phyloP scores from a whole-genome alignment of 2,797 vertebrate genomes.

The Brachyrhaphis roseni region DNA sequence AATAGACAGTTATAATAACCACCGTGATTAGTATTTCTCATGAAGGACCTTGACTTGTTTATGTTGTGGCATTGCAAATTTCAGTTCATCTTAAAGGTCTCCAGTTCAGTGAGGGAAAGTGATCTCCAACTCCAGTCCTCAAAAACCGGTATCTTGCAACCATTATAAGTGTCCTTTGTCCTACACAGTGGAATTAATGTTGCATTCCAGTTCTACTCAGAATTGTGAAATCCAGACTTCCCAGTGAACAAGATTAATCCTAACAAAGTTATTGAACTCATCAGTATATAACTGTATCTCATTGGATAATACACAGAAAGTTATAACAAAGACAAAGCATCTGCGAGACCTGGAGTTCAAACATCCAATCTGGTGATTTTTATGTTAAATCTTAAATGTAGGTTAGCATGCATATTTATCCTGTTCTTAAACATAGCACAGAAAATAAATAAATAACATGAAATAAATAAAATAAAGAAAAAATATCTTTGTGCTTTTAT shows the following conservation, averaged over 20 bases:
- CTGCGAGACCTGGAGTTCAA: not conserved
- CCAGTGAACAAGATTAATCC: not conserved
- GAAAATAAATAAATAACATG: not conserved
- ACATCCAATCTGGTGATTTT: not conserved
- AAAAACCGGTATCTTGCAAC: too few species aligned
- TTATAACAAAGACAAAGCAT: not conserved
- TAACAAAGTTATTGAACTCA: not conserved
- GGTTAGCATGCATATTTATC: not conserved
- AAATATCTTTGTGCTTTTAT: slow-evolving; percentile 42
- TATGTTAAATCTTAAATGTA: slow-evolving; percentile 3
- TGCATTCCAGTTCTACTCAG: too few species aligned
- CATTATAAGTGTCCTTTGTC: not conserved
- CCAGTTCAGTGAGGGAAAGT: not conserved
- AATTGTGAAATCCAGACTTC: too few species aligned
- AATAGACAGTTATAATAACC: not conserved
- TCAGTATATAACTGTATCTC: not conserved
- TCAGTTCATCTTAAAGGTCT: not conserved
- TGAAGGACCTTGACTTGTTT: not conserved
- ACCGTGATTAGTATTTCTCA: not conserved
- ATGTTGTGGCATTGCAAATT: too few species aligned
- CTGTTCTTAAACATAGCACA: not conserved
- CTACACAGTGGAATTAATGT: too few species aligned
- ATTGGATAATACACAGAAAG: not conserved
- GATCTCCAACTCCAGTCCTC: too few species aligned
- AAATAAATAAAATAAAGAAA: not conserved